Base-by-base conservation (phyloP, 2,113 vertebrate species). In the Natator depressus region DNA sequence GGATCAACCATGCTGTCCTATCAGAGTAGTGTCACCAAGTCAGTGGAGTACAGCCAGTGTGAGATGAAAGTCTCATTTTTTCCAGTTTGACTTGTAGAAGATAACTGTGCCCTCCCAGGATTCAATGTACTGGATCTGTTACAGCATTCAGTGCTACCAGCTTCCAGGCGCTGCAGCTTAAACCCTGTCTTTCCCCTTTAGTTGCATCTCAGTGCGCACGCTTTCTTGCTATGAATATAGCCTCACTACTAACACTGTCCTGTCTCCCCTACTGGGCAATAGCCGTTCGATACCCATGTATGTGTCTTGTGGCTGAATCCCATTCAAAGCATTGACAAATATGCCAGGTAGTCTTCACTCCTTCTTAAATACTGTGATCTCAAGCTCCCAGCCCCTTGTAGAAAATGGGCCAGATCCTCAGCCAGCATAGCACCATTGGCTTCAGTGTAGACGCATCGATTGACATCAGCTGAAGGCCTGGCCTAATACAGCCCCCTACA, bases 41-140 rank as follows among this genome's bases (percentile, higher is more conserved):
- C n/a, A 27, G 31, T 76, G 22, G 19, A 47, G n/a, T 6, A 5
- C 8, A 82, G 10, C 16, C 17, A 31, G 7, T 22, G 22, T n/a
- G 88, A 95, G 84, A 78, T 0, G 0, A 82, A 6, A 24, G 35
- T 8, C 31, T n/a, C 10, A 1, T 1, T 5, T 16, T 84, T 84
- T 2, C 57, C 29, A 62, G 5, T 65, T 69, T 69, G 17, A 19
- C 65, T 38, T 69, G 31, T 17, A 35, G 62, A 65, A 65, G 31
- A 29, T 16, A n/a, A 65, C 6, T 6, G 62, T 19, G 72, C 38
- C n/a, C 10, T 42, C 38, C 38, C 22, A 75, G 72, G 22, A 38
- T 17, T 75, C n/a, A 38, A 5, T 42, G 72, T 5, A 9, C 72
- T 75, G 42, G 42, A 6, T 46, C 42, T 6, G 24, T 76, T 47